phyloP scores from a whole-genome alignment of 2,797 vertebrate species.

The Xenentodon cancila region DNA sequence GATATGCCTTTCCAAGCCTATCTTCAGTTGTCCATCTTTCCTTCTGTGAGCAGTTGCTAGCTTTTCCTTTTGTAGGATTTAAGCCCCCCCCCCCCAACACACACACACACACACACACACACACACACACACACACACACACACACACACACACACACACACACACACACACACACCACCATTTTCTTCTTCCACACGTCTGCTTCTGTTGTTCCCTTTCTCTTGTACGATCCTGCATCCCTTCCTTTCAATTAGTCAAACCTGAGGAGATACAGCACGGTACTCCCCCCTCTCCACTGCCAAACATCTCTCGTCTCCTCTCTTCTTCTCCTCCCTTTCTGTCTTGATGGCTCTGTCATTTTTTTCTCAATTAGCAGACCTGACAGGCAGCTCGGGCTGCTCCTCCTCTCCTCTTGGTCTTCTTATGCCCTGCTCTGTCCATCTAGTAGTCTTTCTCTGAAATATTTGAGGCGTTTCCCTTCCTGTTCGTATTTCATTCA shows the following conservation, averaged over 20 bases:
- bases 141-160: too few relatives aligned
- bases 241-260: constrained; percentile 85
- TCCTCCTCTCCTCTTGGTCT: constrained; percentile 69
- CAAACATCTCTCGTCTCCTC: constrained; percentile 56
- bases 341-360: constrained; percentile 80
- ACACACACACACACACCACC: too few relatives aligned
- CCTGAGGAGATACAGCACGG: constrained; percentile 74
- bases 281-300: constrained; percentile 66
- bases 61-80: constrained; percentile 74
- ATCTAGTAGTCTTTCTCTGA: constrained; percentile 29
- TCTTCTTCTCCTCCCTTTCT: constrained; percentile 67
- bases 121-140: too few relatives aligned
- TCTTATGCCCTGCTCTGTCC: constrained; percentile 35
- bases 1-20: constrained; percentile 74
- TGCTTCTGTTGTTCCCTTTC: constrained; percentile 51
- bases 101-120: too few relatives aligned
- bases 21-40: constrained; percentile 80
- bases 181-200: constrained; percentile 30
- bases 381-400: constrained; percentile 76
- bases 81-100: constrained; percentile 31
- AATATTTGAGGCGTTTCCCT: constrained; percentile 32
- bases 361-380: constrained; percentile 81
- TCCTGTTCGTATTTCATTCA: constrained; percentile 31
- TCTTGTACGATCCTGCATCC: constrained; percentile 71
- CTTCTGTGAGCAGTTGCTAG: constrained; percentile 65